These are phyloP conservation scores for Rattus norvegicus DNA, from an alignment of 2,113 vertebrate genomes.

Conservation along the genomic window GRCr8 NC_086024.1:49882001-49882500, in stretches of 20 bases:
- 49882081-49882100: not conserved
- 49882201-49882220: not conserved
- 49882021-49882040: not conserved
- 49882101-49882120: not conserved
- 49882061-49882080: not conserved
- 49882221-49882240: not conserved
- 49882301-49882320: not conserved
- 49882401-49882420: not conserved
- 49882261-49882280: no score
- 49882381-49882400: not conserved
- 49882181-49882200: not conserved
- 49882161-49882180: not conserved
- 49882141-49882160: not conserved
- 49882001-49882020: not conserved
- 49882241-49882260: not conserved
- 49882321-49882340: not conserved
- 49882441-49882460: not conserved
- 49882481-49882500: not conserved
- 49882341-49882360: not conserved
- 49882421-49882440: not conserved
- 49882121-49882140: not conserved
- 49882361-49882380: not conserved
- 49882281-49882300: not conserved
- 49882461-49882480: not conserved
- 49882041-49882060: not conserved